phyloP scores from a whole-genome alignment of 2,797 vertebrate species.

The Liasis olivaceus region DNA sequence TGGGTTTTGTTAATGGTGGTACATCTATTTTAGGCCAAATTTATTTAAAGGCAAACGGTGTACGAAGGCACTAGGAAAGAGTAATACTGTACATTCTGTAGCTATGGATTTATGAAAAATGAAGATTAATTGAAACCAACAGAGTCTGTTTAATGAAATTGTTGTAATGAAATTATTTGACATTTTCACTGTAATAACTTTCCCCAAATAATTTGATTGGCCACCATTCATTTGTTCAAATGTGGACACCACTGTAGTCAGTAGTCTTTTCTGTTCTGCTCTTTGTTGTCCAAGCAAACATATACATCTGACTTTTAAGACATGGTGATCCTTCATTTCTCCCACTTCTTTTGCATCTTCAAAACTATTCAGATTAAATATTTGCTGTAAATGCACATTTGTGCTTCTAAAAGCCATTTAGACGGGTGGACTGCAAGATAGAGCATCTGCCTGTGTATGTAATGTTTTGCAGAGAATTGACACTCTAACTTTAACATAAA shows the following conservation, averaged over 20 bases:
- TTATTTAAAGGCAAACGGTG: slow-evolving; percentile 65
- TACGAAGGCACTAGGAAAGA: slow-evolving; percentile 64
- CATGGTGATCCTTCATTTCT: neutral
- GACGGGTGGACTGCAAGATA: neutral
- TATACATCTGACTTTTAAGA: slow-evolving; percentile 16
- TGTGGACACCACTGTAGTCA: neutral
- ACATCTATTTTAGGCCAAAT: slow-evolving; percentile 61
- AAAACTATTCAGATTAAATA: neutral
- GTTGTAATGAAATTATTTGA: slow-evolving; percentile 66
- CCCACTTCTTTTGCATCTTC: neutral
- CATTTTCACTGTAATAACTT: slow-evolving; percentile 40
- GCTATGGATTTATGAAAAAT: slow-evolving; percentile 69
- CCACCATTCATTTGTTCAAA: slow-evolving; percentile 51
- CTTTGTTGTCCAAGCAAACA: neutral
- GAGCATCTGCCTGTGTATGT: no score
- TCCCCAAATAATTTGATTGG: slow-evolving; percentile 61
- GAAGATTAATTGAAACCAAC: slow-evolving; percentile 68
- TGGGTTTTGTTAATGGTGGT: slow-evolving; percentile 59
- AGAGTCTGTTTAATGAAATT: slow-evolving; percentile 55
- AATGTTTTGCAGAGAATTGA: neutral
- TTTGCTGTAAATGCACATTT: neutral
- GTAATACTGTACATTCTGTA: slow-evolving; percentile 63
- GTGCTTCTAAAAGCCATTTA: neutral
- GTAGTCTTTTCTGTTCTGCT: neutral
- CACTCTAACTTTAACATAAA: neutral